Base-by-base conservation (phyloP, 2,113 vertebrate species). In the Cathartes aura region DNA sequence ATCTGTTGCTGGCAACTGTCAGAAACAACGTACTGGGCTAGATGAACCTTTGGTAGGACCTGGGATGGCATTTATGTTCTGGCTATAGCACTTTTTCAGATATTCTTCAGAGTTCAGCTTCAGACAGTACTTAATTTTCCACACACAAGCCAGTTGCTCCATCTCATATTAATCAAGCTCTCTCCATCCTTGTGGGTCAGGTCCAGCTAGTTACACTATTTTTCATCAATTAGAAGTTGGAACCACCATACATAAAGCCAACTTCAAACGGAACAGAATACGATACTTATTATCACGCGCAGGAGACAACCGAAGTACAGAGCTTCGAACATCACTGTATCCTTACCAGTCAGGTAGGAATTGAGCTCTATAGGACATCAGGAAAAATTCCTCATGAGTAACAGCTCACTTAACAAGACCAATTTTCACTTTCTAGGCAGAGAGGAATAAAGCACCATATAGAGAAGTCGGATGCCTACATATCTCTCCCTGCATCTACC, bases 241-340 rank as follows among this genome's bases (percentile, higher is more conserved):
- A 55, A 26, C 13, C 23, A 48, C 23, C 19, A 30, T 6, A 32
- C 30, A 30, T 7, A 53, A 53, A 38, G n/a, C 22, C 34, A 66
- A n/a, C 52, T 91, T 66, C 27, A 30, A 67, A 55, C 45, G 43
- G 78, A 43, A 22, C 23, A 43, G 58, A 74, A 27, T 8, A 36
- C 3, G 24, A 29, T 15, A 29, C 7, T 8, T 36, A 19, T 63
- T 47, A 34, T 10, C 36, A 55, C 1, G 1, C 16, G 34, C 6
- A 13, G 34, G 29, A 72, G 79, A 45, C 34, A 64, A 58, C 6
- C 16, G 9, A 83, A 45, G 24, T 3, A 12, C 1, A 59, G 38
- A 88, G 64, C 60, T 82, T 23, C 1, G 0, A 48, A 58, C 0
- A 0, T 27, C 68, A 58, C n/a, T 2, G 1, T 22, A 34, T 15